Base-by-base conservation (phyloP, 2,113 vertebrate species). In the Ramphastos sulfuratus region DNA sequence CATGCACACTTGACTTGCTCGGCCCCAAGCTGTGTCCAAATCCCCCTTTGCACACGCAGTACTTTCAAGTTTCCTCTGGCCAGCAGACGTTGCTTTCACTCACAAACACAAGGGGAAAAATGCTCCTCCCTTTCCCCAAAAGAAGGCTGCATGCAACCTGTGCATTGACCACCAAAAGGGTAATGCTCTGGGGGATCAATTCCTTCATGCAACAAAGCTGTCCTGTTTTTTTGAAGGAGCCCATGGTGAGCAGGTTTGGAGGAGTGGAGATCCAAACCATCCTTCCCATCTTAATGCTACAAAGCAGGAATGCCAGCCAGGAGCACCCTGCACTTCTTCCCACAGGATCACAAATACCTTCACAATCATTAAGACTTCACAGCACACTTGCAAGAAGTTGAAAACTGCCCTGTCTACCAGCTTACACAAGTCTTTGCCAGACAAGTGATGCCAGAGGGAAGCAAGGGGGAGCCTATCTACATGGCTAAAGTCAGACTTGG, bases 1-100 rank as follows among this genome's bases (percentile, higher is more conserved):
- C 79, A 83, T 69, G 61, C 74, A 72, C 0, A 0, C 77, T 75
- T 44, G 0, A 0, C 35, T 7, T 85, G 55, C 66, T 89, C 2
- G 0, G 78, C 78, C 87, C 50, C 50, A 46, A 94, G 84, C 35
- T 55, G 64, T 4, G 2, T 46, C 72, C 82, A 74, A 71, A 94
- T 52, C 6, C 35, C 48, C 24, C 67, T 85, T 52, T 20, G 18
- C 65, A 74, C 25, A 54, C 25, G 48, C 10, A 59, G 42, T 1
- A 2, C 85, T 87, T 80, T 39, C 0, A 1, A 46, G 11, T 19
- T 37, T 65, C 46, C 48, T 81, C 65, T 25, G 15, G 65, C 58
- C 65, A 63, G 56, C 42, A 48, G 56, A 54, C 12, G 46, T 42
- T 0, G 0, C 52, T 67, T 86, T 63, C 52, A 39, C 27, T 82